Base-by-base conservation (phyloP, 2,888 invertebrate genomes). In the Drosophila borborema region DNA sequence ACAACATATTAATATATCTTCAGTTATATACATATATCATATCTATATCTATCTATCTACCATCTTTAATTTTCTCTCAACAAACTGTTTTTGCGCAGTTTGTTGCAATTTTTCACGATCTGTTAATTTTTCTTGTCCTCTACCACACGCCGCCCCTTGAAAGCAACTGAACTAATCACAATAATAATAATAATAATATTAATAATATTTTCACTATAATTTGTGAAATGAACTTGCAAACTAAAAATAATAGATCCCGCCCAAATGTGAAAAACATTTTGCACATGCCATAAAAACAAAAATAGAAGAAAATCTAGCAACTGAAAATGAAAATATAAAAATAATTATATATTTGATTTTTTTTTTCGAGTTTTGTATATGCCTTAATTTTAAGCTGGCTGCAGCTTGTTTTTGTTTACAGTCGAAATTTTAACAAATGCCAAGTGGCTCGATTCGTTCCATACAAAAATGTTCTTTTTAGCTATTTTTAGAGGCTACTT, bases 321-420 rank as follows among this genome's bases (percentile, higher is more conserved):
- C 38, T 31, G 46, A 28, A 16, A 43, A 54, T 49, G 34, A 34
- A 46, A 28, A 58, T 61, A 54, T 53, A 40, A 34, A 46, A 28
- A 58, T 61, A 54, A 45, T 46, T 46, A 51, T 58, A 18, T 68
- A 23, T 55, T 43, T 48, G 28, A 62, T 48, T 54, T 67, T 48
- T 66, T 20, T 20, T 67, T 48, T 48, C 46, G 38, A 60, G 53
- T 69, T 78, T 64, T 80, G 61, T 77, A 40, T 66, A 54, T 71
- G 60, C 53, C 64, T 43, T 64, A 74, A 77, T 72, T 74, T 77
- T 60, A 69, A 69, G 74, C 74, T 77, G 74, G 51, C 34, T 77
- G 80, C 71, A 71, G 73, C 67, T 70, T 71, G 62, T 69, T 67
- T 80, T 69, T 80, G 77, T 77, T 77, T 80, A 80, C 72, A 67